phyloP scores from a whole-genome alignment of 2,888 invertebrate species.

The Belgica antarctica region DNA sequence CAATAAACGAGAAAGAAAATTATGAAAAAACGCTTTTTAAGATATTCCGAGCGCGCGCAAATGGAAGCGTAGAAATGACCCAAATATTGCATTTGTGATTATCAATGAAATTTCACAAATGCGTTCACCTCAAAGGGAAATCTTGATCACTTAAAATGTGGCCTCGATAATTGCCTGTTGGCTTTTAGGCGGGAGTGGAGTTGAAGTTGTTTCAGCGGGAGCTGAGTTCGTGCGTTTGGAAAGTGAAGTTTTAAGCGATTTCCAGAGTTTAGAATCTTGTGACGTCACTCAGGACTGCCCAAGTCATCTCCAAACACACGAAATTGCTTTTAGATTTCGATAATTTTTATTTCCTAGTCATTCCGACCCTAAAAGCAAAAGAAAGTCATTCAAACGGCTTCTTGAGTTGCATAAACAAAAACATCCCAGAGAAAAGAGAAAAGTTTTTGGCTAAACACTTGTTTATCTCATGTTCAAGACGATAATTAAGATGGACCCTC shows the following conservation, averaged over 20 bases:
- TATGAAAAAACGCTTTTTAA: conserved; percentile 11
- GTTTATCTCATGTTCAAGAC: not conserved
- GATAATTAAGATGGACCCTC: conserved; percentile 3
- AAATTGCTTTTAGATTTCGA: not conserved
- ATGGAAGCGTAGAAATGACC: conserved; percentile 4
- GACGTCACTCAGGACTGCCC: too few relatives aligned
- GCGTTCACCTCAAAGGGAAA: not conserved
- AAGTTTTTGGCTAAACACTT: conserved; percentile 2
- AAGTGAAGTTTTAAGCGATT: too few relatives aligned
- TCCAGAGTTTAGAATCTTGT: too few relatives aligned
- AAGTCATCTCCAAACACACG: not conserved
- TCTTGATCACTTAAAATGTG: not conserved
- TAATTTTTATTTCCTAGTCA: not conserved
- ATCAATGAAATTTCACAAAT: not conserved
- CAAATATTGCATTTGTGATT: conserved; percentile 20
- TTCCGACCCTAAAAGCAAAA: not conserved
- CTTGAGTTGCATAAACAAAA: not conserved
- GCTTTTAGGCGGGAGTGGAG: too few relatives aligned
- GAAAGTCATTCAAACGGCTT: not conserved
- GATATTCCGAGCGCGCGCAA: too few relatives aligned
- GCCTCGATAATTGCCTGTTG: not conserved
- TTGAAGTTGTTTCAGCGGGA: too few relatives aligned
- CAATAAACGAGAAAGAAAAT: not conserved
- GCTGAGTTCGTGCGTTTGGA: too few relatives aligned
- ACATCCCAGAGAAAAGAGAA: too few relatives aligned